Conservation (phyloP, 2,888 invertebrate species). For the Lasioglossum villosulum region DNA sequence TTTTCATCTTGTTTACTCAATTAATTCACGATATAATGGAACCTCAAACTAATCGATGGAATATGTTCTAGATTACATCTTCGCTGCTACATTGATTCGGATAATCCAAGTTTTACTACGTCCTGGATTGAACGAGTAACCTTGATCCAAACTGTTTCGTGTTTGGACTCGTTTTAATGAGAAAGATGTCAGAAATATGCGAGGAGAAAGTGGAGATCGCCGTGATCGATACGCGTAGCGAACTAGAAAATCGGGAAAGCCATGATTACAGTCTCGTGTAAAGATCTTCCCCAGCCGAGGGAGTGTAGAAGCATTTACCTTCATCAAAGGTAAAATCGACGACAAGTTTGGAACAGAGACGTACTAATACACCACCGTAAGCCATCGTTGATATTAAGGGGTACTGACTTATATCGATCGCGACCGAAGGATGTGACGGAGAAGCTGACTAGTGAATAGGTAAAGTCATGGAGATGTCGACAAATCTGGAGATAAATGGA, state of each 20-base stretch:
- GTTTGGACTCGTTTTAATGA: neutral
- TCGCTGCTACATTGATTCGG: neutral
- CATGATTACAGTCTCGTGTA: neutral
- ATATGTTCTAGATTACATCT: neutral
- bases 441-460: constrained; percentile 24
- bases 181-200: neutral
- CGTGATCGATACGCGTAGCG: no score
- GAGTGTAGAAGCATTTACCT: neutral
- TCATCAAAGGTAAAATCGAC: neutral
- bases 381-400: constrained; percentile 13
- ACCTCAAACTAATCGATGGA: neutral
- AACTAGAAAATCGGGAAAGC: no score
- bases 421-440: neutral
- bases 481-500: constrained; percentile 35
- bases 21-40: no score
- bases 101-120: neutral
- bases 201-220: neutral
- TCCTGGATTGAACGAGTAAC: neutral
- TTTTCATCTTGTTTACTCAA: neutral
- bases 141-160: neutral
- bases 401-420: constrained; percentile 32
- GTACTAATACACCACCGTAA: neutral
- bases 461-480: constrained; percentile 37
- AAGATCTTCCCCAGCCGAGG: no score
- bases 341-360: neutral